Percentiles rank a stretch among this genome's conserved stretches.
These are phyloP conservation scores for Sapajus apella DNA, from an alignment of 2,113 vertebrate species.

Conservation along the genomic window DNA sequence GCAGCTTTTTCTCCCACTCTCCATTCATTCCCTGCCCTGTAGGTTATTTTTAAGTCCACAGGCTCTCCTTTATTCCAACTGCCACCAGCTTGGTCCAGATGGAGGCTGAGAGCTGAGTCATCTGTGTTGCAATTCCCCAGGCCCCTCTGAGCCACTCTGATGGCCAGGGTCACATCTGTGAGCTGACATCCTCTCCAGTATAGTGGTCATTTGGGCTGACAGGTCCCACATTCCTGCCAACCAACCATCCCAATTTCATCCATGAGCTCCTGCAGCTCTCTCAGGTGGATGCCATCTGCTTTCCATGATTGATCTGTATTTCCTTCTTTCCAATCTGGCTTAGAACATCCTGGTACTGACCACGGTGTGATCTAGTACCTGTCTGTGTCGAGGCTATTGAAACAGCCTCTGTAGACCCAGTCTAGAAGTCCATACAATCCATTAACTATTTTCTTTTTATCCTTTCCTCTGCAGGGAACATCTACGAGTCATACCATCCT, in stretches of 20 bases:
- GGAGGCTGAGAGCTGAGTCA: slow-evolving; percentile 41
- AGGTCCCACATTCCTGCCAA: slow-evolving; percentile 23
- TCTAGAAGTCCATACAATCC: not conserved
- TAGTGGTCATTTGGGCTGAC: not conserved
- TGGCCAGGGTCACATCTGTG: not conserved
- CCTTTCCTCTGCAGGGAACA: not conserved
- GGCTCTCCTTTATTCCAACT: not conserved
- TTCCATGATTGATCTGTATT: not conserved
- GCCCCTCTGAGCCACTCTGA: not conserved
- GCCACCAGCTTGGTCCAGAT: not conserved
- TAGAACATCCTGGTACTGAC: not conserved
- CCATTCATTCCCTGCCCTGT: not conserved
- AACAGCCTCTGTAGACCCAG: not conserved
- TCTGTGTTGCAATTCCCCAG: not conserved
- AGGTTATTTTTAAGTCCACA: not conserved
- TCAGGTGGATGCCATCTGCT: slow-evolving; percentile 55
- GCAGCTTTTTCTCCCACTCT: not conserved
- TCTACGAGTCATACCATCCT: not conserved
- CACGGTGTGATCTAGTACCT: slow-evolving; percentile 40
- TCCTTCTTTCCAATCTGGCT: not conserved
- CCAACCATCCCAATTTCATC: not conserved
- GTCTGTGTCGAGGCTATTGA: not conserved
- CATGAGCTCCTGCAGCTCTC: not conserved
- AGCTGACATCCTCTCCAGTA: not conserved
- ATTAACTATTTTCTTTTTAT: slow-evolving; percentile 6